Conservation (phyloP, 2,888 invertebrate species). For the Phyllotreta cruciferae region DNA sequence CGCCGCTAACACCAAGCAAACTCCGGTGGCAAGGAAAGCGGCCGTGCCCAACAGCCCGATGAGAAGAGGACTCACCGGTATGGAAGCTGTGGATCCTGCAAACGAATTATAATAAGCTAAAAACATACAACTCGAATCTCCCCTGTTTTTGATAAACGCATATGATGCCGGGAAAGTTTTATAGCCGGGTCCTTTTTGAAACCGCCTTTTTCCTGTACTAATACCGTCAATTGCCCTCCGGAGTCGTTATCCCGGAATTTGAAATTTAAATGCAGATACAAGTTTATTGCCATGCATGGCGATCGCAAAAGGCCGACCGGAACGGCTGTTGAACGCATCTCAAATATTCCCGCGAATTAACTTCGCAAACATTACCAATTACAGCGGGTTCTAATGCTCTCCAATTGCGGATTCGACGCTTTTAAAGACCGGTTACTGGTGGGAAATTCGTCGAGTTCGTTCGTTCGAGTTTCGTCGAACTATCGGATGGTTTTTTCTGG, state of each 20-base stretch:
- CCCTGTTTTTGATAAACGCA: neutral
- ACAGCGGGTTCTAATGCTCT: conserved; percentile 37
- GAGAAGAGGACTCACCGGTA: conserved; percentile 76
- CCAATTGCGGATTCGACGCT: conserved; percentile 31
- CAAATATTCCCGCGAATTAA: conserved; percentile 41
- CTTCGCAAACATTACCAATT: conserved; percentile 43
- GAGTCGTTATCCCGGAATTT: conserved; percentile 26
- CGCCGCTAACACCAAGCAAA: conserved; percentile 78
- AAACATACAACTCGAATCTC: too few relatives aligned
- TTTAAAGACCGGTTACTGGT: neutral
- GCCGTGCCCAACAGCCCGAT: conserved; percentile 80
- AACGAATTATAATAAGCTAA: conserved; percentile 18
- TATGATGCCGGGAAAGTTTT: neutral
- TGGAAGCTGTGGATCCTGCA: conserved; percentile 69
- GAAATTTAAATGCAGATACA: conserved; percentile 33
- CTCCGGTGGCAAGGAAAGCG: conserved; percentile 76
- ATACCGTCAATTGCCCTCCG: conserved; percentile 20
- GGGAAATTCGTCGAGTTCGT: conserved; percentile 25
- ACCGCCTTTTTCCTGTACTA: conserved; percentile 19
- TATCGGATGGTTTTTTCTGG: too few relatives aligned
- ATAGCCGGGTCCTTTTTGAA: conserved; percentile 1
- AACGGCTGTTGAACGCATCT: conserved; percentile 33
- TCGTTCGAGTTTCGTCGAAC: conserved; percentile 11
- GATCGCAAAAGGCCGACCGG: conserved; percentile 24
- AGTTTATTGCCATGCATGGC: conserved; percentile 31